These are phyloP conservation scores for Aphelenchoides besseyi DNA, from an alignment of 1,140 invertebrate genomes.

Conservation along the genomic window DNA sequence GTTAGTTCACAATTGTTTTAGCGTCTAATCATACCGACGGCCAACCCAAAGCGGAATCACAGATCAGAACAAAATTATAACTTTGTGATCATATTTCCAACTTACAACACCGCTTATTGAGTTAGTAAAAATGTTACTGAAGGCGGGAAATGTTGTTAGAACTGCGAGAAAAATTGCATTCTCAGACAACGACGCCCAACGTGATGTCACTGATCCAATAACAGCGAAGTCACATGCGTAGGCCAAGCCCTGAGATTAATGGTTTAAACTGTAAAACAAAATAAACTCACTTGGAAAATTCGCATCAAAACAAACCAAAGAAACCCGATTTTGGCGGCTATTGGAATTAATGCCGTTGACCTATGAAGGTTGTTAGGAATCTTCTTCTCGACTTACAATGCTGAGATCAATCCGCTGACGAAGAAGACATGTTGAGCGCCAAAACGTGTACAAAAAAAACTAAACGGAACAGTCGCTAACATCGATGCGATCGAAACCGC, in stretches of 20 bases:
- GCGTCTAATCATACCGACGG: neutral
- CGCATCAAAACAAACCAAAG: constrained; percentile 33
- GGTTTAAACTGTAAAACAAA: constrained; percentile 8
- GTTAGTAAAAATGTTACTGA: constrained; percentile 21
- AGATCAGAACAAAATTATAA: neutral
- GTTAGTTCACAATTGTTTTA: neutral
- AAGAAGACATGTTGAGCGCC: constrained; percentile 38
- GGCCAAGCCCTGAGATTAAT: constrained; percentile 28
- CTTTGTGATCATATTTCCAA: too few species aligned
- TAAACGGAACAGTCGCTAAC: constrained; percentile 29
- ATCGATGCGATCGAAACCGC: constrained; percentile 3
- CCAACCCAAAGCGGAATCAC: constrained; percentile 20
- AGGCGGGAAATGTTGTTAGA: constrained; percentile 20
- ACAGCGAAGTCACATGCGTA: constrained; percentile 21
- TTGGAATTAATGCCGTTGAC: constrained; percentile 35
- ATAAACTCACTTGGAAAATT: constrained; percentile 32
- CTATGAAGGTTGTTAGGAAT: constrained; percentile 1
- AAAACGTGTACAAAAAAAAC: constrained; percentile 32
- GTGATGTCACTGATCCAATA: constrained; percentile 10
- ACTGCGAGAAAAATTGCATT: constrained; percentile 30
- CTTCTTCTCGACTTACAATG: constrained; percentile 8
- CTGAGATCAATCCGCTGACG: constrained; percentile 36
- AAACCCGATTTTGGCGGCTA: constrained; percentile 24
- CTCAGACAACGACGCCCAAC: constrained; percentile 21
- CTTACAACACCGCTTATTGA: constrained; percentile 17